Evolutionary conservation across 2,113 vertebrate species (phyloP), one percentile per base, ranked within the genome.

Genomic region (Cynopterus brachyotis): DNA sequence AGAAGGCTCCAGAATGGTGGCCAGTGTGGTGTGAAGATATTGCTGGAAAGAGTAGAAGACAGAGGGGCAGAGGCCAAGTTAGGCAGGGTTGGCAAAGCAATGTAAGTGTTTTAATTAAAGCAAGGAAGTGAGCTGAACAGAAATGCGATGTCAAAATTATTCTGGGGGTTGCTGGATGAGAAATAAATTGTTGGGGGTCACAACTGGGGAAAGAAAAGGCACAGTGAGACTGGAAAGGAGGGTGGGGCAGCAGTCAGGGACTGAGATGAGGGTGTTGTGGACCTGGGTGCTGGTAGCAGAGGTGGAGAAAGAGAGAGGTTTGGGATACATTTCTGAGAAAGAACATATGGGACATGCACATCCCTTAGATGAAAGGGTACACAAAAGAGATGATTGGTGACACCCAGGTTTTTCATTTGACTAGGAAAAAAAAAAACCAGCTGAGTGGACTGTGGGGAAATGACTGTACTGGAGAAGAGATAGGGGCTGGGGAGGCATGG

Each of bases 241-340:
- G 37, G 26, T 0, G 0, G 5, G 1, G n/a, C 26, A 20, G 19
- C 15, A 50, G 32, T 1, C 50, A 3, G 15, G 57, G 37, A 28
- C 5, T 3, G 45, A 47, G 26, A 6, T 2, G 11, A 57, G 35
- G 45, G 13, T 42, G n/a, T 22, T 55, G 10, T 1, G 73, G 55
- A 35, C 47, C 53, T 4, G 26, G 37, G 28, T 10, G 50, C 15
- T 50, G 42, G 53, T 28, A 70, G 70, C 0, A 50, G 76, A 45
- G n/a, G 66, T 9, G 24, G 15, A 55, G 47, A 30, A 30, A 20
- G 22, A 30, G 24, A 42, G 8, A 30, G 10, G 26, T 12, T 30
- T 19, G 6, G 35, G 22, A 50, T n/a, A 32, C 0, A 1, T n/a
- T 60, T 47, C 1, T 5, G 22, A 69, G 28, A 22, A 1, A 45